Conservation (phyloP, 2,888 invertebrate genomes). For the Drosophila crucigera region DNA sequence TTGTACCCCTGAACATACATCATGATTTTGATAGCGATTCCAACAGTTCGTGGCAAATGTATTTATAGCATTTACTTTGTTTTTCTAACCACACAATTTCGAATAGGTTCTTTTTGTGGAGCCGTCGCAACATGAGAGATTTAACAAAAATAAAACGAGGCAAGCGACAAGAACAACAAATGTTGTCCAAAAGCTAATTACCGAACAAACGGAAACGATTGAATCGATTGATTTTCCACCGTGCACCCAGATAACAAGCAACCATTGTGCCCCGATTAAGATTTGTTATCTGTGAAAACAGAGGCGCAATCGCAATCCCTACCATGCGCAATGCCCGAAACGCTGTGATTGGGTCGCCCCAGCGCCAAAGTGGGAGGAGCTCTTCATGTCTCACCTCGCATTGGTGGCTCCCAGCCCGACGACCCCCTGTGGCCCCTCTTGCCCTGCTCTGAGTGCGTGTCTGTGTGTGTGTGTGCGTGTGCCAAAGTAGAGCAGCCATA, state of each 20-base stretch:
- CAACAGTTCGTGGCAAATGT: slow-evolving; percentile 20
- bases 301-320: slow-evolving; percentile 73
- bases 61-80: slow-evolving; percentile 45
- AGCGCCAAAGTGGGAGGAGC: slow-evolving; percentile 68
- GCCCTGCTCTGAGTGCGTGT: slow-evolving; percentile 14
- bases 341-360: slow-evolving; percentile 75
- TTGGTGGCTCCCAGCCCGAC: slow-evolving; percentile 51
- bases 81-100: slow-evolving; percentile 40
- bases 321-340: slow-evolving; percentile 74
- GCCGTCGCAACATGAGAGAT: slow-evolving; percentile 9
- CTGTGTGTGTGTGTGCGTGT: slow-evolving; percentile 39
- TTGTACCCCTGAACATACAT: not conserved
- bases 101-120: slow-evolving; percentile 1
- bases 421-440: not conserved
- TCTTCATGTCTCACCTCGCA: slow-evolving; percentile 47
- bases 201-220: slow-evolving; percentile 70
- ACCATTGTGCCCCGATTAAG: slow-evolving; percentile 78
- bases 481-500: slow-evolving; percentile 61
- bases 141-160: slow-evolving; percentile 13
- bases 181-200: slow-evolving; percentile 80
- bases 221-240: slow-evolving; percentile 77
- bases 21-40: slow-evolving; percentile 11
- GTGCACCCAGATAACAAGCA: slow-evolving; percentile 67
- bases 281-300: slow-evolving; percentile 84
- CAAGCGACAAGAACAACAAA: slow-evolving; percentile 42